Percentiles rank a stretch among this genome's conserved stretches.
phyloP scores from a whole-genome alignment of 37 sponge, comb jelly and placozoan genomes.

The Tethya wilhelma region DNA sequence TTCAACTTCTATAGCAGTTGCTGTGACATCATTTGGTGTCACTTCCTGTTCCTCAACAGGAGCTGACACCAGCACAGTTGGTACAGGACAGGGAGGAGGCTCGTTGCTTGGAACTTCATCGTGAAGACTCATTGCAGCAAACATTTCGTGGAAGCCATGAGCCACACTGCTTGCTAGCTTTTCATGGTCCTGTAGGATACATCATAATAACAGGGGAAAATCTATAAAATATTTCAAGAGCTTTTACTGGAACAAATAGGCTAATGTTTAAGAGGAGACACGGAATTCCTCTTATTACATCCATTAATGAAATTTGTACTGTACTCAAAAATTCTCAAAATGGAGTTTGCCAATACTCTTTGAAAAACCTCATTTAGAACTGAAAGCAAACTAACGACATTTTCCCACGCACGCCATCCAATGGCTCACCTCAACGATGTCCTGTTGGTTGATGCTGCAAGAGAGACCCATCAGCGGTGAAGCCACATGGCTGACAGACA shows the following conservation, averaged over 20 bases:
- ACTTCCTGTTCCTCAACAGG: background rate
- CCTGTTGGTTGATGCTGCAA: too few species aligned
- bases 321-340: too few species aligned
- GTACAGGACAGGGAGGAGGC: background rate
- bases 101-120: slow-evolving; percentile 3
- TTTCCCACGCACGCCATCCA: too few species aligned
- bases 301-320: too few species aligned
- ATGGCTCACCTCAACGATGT: too few species aligned
- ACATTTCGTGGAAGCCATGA: slow-evolving; percentile 16
- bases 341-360: too few species aligned
- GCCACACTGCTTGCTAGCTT: slow-evolving; percentile 32
- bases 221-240: background rate
- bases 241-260: too few species aligned
- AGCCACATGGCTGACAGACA: background rate
- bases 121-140: background rate
- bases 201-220: background rate
- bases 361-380: too few species aligned
- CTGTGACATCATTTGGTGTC: background rate
- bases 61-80: background rate
- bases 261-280: background rate
- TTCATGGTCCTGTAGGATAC: slow-evolving; percentile 36
- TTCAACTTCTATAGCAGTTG: background rate
- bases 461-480: background rate
- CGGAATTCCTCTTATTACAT: background rate
- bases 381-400: too few species aligned